phyloP scores from a whole-genome alignment of 2,113 vertebrate genomes.

The Apistogramma diplotaenia region DNA sequence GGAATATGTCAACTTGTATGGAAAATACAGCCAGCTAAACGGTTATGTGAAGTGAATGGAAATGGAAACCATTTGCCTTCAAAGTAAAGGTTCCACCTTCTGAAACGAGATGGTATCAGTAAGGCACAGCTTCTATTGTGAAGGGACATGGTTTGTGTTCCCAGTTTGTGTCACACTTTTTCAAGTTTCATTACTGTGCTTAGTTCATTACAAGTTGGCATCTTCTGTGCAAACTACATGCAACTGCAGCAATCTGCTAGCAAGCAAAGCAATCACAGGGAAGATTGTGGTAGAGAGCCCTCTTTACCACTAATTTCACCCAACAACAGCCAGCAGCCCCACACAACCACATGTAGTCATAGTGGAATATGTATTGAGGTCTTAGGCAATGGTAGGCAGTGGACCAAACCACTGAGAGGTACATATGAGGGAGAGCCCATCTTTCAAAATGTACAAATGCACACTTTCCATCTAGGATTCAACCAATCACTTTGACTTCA shows the following conservation, averaged over 20 bases:
- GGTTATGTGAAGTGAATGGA: not conserved
- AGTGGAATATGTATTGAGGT: not conserved
- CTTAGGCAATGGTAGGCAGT: not conserved
- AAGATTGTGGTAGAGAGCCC: not conserved
- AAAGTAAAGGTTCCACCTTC: not conserved
- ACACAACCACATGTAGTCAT: not conserved
- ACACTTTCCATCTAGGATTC: not conserved
- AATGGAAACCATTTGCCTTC: not conserved
- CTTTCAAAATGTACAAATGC: too few relatives aligned
- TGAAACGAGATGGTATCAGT: not conserved
- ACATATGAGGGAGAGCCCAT: too few relatives aligned
- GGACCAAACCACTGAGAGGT: not conserved
- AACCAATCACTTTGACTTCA: not conserved
- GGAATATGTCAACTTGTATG: not conserved
- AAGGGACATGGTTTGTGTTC: not conserved
- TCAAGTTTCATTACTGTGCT: not conserved
- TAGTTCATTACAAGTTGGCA: not conserved
- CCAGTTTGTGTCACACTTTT: not conserved
- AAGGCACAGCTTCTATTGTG: not conserved
- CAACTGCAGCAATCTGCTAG: not conserved
- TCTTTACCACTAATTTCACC: not conserved
- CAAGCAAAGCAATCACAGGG: not conserved
- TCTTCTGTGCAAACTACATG: not conserved
- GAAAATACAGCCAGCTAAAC: not conserved
- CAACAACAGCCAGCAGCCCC: not conserved